Conservation (phyloP, 2,797 vertebrate species). For the Syncerus caffer region DNA sequence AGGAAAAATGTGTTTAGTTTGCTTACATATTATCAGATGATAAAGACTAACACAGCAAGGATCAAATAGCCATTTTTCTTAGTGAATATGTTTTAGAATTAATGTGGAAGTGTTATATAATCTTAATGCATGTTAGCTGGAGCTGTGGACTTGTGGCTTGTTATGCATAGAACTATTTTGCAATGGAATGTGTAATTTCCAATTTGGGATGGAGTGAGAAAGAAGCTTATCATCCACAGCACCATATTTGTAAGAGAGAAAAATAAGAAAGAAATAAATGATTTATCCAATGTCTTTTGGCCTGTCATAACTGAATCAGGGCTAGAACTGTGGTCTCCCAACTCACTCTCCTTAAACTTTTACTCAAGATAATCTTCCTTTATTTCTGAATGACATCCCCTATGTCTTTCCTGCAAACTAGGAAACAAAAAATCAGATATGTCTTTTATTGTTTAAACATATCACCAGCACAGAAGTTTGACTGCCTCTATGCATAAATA, state of each 20-base stretch:
- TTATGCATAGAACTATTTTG: not conserved
- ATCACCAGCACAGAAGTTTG: not conserved
- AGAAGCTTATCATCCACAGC: not conserved
- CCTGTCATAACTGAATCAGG: not conserved
- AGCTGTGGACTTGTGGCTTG: not conserved
- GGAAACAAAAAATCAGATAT: not conserved
- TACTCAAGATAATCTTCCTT: not conserved
- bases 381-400: not conserved
- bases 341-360: not conserved
- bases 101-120: not conserved
- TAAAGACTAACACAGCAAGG: not conserved
- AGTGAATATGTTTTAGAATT: slow-evolving; percentile 1
- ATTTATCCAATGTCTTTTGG: not conserved
- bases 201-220: not conserved
- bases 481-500: not conserved
- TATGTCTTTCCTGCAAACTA: not conserved
- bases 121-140: not conserved
- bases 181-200: not conserved
- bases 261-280: not conserved
- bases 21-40: not conserved
- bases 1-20: not conserved
- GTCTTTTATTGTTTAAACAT: not conserved
- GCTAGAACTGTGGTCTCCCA: not conserved
- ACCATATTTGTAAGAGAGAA: not conserved
- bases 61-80: not conserved